Conservation (phyloP, 2,113 vertebrate species). For the Larimichthys polyactis region DNA sequence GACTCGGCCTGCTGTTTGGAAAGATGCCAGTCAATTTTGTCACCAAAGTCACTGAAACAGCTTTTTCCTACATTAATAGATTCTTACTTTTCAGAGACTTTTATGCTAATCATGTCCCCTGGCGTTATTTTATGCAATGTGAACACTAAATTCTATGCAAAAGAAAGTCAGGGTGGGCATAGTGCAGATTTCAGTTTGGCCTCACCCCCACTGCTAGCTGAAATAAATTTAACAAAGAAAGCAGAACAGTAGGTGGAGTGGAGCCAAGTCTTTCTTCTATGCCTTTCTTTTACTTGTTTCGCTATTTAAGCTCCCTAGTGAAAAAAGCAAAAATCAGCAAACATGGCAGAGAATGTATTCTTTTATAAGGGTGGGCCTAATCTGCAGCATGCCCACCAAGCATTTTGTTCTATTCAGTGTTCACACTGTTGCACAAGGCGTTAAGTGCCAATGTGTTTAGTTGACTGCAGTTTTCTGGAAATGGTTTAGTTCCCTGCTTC, state of each 20-base stretch:
- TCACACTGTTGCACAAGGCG: slow-evolving; percentile 33
- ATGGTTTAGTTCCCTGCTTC: not conserved
- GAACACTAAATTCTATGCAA: slow-evolving; percentile 54
- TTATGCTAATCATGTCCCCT: slow-evolving; percentile 44
- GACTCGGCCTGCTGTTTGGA: slow-evolving; percentile 42
- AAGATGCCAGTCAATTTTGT: slow-evolving; percentile 48
- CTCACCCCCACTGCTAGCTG: slow-evolving; percentile 15
- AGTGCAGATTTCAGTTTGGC: slow-evolving; percentile 25
- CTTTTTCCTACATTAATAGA: slow-evolving; percentile 47
- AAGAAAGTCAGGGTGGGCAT: slow-evolving; percentile 42
- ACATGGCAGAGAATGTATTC: slow-evolving; percentile 55
- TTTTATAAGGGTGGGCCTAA: slow-evolving; percentile 37
- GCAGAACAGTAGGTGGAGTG: slow-evolving; percentile 53
- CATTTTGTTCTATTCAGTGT: slow-evolving; percentile 47
- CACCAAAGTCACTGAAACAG: slow-evolving; percentile 51
- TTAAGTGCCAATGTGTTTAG: slow-evolving; percentile 19
- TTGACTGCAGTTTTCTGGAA: slow-evolving; percentile 34
- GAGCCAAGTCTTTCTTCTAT: slow-evolving; percentile 55
- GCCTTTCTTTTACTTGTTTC: slow-evolving; percentile 45
- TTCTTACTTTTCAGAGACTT: slow-evolving; percentile 51
- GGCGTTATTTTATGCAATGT: slow-evolving; percentile 52
- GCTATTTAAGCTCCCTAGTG: slow-evolving; percentile 52
- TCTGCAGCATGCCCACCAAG: slow-evolving; percentile 59
- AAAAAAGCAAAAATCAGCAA: slow-evolving; percentile 62
- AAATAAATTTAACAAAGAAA: slow-evolving; percentile 54